phyloP scores from a whole-genome alignment of 1,140 invertebrate genomes.

The Nymphalis io region DNA sequence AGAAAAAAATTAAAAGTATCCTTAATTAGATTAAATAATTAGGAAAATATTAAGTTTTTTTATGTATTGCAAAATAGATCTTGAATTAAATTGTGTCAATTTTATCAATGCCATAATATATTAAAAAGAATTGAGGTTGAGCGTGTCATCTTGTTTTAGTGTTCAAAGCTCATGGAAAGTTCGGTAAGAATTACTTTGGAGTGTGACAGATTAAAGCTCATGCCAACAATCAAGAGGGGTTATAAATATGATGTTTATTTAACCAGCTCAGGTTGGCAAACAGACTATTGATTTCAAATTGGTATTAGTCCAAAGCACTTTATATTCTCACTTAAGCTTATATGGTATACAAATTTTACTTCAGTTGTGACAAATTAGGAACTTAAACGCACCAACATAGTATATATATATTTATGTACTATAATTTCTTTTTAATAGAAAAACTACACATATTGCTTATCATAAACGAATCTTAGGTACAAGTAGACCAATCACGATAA shows the following conservation, averaged over 20 bases:
- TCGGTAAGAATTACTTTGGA: conserved; percentile 86
- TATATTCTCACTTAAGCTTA: not conserved
- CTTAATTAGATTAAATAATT: not conserved
- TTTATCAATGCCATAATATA: not conserved
- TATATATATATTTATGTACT: not conserved
- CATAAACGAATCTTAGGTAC: not conserved
- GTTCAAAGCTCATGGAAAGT: conserved; percentile 86
- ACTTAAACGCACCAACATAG: not conserved
- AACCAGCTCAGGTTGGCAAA: conserved; percentile 88
- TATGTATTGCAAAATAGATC: too few relatives aligned
- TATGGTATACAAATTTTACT: not conserved
- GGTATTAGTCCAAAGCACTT: conserved; percentile 10
- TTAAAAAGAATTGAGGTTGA: conserved; percentile 56
- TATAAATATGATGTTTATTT: conserved; percentile 91
- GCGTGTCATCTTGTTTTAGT: conserved; percentile 80
- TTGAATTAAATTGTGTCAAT: not conserved
- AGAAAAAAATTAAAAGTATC: not conserved
- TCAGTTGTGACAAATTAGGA: not conserved
- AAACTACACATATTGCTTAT: not conserved
- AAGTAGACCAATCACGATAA: not conserved
- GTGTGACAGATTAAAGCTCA: conserved; percentile 88
- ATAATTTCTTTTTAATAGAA: too few relatives aligned
- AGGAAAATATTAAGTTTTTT: too few relatives aligned
- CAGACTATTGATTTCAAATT: conserved; percentile 9
- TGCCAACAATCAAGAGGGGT: conserved; percentile 91